Base-by-base conservation (phyloP, 2,888 invertebrate genomes). In the Pammene aurita region DNA sequence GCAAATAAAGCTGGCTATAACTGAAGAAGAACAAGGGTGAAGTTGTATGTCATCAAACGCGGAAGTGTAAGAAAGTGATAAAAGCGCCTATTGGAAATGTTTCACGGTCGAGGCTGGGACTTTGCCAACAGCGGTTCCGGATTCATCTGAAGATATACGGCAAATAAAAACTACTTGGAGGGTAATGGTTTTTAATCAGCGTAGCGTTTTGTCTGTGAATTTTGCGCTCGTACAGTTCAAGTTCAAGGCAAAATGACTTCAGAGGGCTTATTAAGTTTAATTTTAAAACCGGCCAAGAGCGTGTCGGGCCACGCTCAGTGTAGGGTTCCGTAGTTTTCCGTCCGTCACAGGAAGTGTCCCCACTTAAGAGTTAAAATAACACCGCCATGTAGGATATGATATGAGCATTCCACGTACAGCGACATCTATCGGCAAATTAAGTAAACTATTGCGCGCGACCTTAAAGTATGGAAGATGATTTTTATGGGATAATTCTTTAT, bases 51-150 rank as follows among this genome's bases (percentile, higher is more conserved):
- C 62, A 62, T 61, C 0, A 42, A 56, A 58, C 58, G 14, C 58
- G 44, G 61, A 55, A 60, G 42, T 52, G 52, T 56, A 42, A 55
- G 38, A 62, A 61, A 62, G 46, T 34, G 38, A 67, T 55, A 34
- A 38, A 61, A 44, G 34, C 1, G 35, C 34, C 11, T 18, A 67
- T 67, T 62, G 42, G 56, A 48, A 62, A 62, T 63, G 67, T 67
- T 67, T 63, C 67, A 63, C 10, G 67, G 56, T 26, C 62, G 48
- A 10, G 52, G 54, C 7, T 38, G 41, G 50, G 50, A 62, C n/a
- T 18, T 41, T 41, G 41, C 50, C 16, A 50, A 50, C n/a, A 38
- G 57, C 38, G 38, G 48, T 18, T 42, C 16, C 35, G 16, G 7
- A 50, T 50, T 16, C 60, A 35, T 14, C 35, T 13, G 14, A 18